Percentiles rank a stretch among this genome's conserved stretches.
These are phyloP conservation scores for Anoplophora glabripennis DNA, from an alignment of 1,140 invertebrate genomes.

Conservation along the genomic window DNA sequence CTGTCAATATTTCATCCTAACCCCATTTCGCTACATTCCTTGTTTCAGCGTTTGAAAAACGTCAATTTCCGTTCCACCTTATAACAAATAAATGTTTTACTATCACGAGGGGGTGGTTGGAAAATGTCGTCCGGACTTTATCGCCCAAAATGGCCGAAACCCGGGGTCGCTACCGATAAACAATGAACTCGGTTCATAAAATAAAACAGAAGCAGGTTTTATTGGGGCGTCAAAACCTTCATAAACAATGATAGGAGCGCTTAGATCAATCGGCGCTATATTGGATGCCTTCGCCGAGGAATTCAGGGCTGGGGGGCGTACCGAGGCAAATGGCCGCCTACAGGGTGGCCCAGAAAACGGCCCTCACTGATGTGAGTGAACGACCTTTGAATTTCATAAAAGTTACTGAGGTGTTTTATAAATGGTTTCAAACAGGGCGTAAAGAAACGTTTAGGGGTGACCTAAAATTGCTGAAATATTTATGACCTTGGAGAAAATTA, in stretches of 20 bases:
- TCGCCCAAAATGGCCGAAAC: constrained; percentile 18
- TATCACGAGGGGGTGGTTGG: not conserved
- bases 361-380: no score
- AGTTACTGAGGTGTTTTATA: no score
- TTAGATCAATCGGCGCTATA: constrained; percentile 33
- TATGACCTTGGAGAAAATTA: no score
- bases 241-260: constrained; percentile 36
- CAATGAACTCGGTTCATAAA: constrained; percentile 21
- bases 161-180: constrained; percentile 19
- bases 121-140: constrained; percentile 16
- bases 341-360: constrained; percentile 5
- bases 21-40: no score
- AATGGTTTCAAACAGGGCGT: no score
- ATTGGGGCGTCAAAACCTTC: constrained; percentile 32
- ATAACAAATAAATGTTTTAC: no score
- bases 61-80: no score
- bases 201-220: constrained; percentile 27
- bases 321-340: not conserved
- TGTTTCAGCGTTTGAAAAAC: no score
- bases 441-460: no score
- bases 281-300: constrained; percentile 27
- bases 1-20: no score
- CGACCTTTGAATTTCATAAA: no score
- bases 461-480: no score
- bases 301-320: constrained; percentile 13